phyloP scores from a whole-genome alignment of 2,113 vertebrate species.

The Platanista minor region DNA sequence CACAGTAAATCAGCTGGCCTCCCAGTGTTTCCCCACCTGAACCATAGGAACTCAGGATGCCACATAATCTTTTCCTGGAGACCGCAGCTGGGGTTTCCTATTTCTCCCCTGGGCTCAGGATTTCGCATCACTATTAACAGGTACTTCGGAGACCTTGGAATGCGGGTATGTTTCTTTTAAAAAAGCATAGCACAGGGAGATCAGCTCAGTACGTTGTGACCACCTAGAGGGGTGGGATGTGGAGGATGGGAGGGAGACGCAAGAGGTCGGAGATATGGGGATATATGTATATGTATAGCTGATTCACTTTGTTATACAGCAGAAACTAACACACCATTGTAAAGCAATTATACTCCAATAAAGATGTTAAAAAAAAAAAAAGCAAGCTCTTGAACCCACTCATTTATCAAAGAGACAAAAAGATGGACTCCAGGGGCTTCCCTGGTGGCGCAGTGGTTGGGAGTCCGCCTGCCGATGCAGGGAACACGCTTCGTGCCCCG shows the following conservation, averaged over 20 bases:
- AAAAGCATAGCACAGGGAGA: not conserved
- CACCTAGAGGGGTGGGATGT: too few relatives aligned
- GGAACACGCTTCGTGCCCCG: too few relatives aligned
- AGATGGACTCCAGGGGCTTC: not conserved
- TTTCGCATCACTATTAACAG: not conserved
- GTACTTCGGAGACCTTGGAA: not conserved
- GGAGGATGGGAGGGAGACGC: not conserved
- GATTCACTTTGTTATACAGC: not conserved
- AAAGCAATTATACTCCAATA: not conserved
- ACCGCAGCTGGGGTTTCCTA: not conserved
- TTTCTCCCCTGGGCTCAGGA: not conserved
- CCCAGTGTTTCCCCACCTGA: not conserved
- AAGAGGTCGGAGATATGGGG: not conserved
- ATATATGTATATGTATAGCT: not conserved
- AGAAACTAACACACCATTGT: not conserved
- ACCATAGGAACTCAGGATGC: too few relatives aligned
- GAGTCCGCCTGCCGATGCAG: too few relatives aligned
- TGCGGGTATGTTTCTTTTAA: not conserved
- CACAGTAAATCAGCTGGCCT: not conserved
- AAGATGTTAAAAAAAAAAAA: not conserved
- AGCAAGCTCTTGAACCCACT: not conserved
- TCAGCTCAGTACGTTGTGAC: too few relatives aligned
- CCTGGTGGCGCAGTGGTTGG: too few relatives aligned
- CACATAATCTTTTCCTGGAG: not conserved
- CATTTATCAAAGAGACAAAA: not conserved